Conservation (phyloP, 1,140 invertebrate species). For the Calycopis cecrops region DNA sequence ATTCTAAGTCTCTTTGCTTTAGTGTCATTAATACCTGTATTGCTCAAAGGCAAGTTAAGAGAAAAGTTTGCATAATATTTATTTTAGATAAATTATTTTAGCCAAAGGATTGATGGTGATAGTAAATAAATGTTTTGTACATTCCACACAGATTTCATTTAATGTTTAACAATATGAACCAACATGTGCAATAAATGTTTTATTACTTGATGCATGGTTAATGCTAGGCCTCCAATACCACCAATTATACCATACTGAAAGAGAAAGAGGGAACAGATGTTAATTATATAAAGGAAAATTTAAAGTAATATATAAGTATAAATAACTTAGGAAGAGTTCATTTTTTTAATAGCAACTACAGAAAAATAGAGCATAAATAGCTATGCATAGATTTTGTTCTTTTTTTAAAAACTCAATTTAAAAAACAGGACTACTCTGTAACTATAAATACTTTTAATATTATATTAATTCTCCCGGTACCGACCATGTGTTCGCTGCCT, state of each 20-base stretch:
- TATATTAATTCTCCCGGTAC: no score
- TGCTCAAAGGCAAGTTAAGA: constrained; percentile 90
- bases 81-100: constrained; percentile 57
- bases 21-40: constrained; percentile 91
- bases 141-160: constrained; percentile 44
- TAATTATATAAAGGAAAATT: no score
- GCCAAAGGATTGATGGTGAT: constrained; percentile 31
- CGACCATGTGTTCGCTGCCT: no score
- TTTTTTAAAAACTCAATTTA: no score
- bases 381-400: no score
- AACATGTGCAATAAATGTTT: constrained; percentile 80
- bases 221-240: constrained; percentile 87
- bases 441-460: no score
- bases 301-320: no score
- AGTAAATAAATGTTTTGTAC: constrained; percentile 53
- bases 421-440: no score
- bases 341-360: no score
- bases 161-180: constrained; percentile 80
- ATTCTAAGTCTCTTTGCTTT: constrained; percentile 86
- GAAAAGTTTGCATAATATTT: constrained; percentile 84
- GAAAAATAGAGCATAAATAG: no score
- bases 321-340: no score
- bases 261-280: constrained; percentile 34
- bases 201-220: constrained; percentile 75
- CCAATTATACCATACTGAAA: constrained; percentile 89